phyloP scores from a whole-genome alignment of 2,888 invertebrate genomes.

The Magallana nippona region DNA sequence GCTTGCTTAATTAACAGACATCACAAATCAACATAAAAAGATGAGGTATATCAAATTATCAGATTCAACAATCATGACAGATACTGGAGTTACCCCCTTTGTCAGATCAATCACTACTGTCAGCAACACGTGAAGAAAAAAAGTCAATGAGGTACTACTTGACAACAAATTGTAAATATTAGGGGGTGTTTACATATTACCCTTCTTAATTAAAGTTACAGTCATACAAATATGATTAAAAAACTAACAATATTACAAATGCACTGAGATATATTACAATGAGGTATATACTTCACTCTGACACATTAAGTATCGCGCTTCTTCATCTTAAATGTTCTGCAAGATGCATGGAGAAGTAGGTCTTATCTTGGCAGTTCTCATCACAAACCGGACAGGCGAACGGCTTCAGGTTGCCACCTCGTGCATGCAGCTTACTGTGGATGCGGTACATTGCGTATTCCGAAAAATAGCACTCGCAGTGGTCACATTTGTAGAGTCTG shows the following conservation, averaged over 20 bases:
- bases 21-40: slow-evolving; percentile 24
- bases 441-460: slow-evolving; percentile 75
- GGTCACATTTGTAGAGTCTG: slow-evolving; percentile 71
- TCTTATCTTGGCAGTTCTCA: slow-evolving; percentile 73
- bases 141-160: slow-evolving; percentile 20
- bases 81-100: slow-evolving; percentile 14
- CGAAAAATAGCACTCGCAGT: slow-evolving; percentile 74
- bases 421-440: slow-evolving; percentile 70
- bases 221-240: slow-evolving; percentile 13
- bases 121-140: not conserved
- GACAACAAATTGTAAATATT: slow-evolving; percentile 19
- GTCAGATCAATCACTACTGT: slow-evolving; percentile 1
- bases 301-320: not conserved
- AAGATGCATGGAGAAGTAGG: slow-evolving; percentile 72
- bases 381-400: slow-evolving; percentile 71
- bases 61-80: not conserved
- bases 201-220: slow-evolving; percentile 14
- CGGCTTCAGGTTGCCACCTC: slow-evolving; percentile 64
- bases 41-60: slow-evolving; percentile 32
- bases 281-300: slow-evolving; percentile 15
- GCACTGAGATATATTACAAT: not conserved
- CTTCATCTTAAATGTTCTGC: slow-evolving; percentile 69
- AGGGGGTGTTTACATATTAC: slow-evolving; percentile 6
- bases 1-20: slow-evolving; percentile 23
- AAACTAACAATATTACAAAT: slow-evolving; percentile 3